Conservation (phyloP, 2,888 invertebrate genomes). For the Tanypteryx hageni region DNA sequence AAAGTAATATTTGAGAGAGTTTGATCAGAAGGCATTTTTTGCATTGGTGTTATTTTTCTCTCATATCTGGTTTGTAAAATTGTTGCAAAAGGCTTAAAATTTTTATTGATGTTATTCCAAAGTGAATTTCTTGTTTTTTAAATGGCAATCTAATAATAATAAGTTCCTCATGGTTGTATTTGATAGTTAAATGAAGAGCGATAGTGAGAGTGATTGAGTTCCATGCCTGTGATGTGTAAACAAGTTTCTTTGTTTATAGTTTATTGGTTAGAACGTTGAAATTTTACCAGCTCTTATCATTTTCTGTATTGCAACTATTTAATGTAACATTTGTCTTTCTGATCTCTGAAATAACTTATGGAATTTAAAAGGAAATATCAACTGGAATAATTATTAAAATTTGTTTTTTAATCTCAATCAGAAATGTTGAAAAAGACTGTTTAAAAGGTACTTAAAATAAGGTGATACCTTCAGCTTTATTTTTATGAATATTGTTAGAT, state of each 20-base stretch:
- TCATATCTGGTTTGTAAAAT: not conserved
- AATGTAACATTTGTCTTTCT: too few relatives aligned
- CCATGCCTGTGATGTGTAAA: too few relatives aligned
- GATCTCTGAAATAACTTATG: too few relatives aligned
- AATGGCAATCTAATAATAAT: not conserved
- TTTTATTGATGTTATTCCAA: not conserved
- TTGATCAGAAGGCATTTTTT: not conserved
- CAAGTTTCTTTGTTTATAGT: too few relatives aligned
- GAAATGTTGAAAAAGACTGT: not conserved
- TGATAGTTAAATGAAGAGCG: not conserved
- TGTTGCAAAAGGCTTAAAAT: not conserved
- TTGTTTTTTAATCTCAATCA: not conserved
- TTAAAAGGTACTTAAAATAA: not conserved
- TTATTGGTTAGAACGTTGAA: too few relatives aligned
- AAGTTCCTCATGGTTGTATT: conserved; percentile 43
- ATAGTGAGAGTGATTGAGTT: not conserved
- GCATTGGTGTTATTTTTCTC: not conserved
- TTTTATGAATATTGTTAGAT: not conserved
- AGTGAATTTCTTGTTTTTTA: not conserved
- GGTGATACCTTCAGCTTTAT: not conserved
- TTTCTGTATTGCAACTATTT: too few relatives aligned
- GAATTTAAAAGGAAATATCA: too few relatives aligned
- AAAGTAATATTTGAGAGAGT: not conserved
- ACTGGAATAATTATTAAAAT: too few relatives aligned
- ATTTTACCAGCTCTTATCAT: too few relatives aligned